These are phyloP conservation scores for Hetaerina titia DNA, from an alignment of 2,888 invertebrate species.

Conservation along the genomic window DNA sequence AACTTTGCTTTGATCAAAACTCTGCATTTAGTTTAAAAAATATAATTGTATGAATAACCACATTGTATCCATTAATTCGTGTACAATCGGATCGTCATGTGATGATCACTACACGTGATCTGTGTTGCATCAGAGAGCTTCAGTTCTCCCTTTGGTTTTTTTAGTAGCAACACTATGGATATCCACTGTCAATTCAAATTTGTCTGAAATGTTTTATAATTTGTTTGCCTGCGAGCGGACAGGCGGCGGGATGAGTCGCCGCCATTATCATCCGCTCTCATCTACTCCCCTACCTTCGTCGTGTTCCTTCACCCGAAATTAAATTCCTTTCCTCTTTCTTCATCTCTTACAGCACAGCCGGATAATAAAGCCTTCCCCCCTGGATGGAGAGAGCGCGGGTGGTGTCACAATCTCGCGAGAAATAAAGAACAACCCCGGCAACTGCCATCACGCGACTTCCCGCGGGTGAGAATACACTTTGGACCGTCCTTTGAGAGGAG, in stretches of 20 bases:
- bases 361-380: background rate
- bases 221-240: background rate
- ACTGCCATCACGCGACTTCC: background rate
- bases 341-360: conserved; percentile 52
- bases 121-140: background rate
- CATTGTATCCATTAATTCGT: no score
- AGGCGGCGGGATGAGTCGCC: background rate
- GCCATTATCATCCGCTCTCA: background rate
- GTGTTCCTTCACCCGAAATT: background rate
- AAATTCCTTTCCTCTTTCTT: background rate
- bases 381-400: background rate
- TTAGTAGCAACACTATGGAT: no score
- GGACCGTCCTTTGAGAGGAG: background rate
- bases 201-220: background rate
- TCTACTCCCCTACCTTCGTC: background rate
- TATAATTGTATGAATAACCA: no score
- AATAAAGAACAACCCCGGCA: background rate
- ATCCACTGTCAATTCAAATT: no score
- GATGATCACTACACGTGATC: background rate
- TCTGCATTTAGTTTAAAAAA: no score
- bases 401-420: background rate
- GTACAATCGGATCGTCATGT: no score
- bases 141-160: background rate
- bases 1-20: no score
- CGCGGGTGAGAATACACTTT: background rate